These are phyloP conservation scores for Pleuronectes platessa DNA, from an alignment of 2,113 vertebrate genomes.

Conservation along the genomic window DNA sequence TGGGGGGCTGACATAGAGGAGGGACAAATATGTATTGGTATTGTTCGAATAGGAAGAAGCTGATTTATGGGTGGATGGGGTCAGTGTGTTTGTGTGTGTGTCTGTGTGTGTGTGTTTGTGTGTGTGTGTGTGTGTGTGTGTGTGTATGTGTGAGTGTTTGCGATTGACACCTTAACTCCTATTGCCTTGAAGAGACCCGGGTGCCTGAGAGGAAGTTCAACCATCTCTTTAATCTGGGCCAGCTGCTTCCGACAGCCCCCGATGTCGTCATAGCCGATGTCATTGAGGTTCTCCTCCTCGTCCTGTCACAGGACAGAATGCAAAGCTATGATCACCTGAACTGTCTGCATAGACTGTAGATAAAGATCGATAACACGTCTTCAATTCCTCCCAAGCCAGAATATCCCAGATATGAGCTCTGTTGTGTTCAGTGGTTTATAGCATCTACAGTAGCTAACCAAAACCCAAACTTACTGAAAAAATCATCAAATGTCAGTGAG, in stretches of 20 bases:
- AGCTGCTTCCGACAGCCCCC: slow-evolving; percentile 95
- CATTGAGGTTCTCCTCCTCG: slow-evolving; percentile 94
- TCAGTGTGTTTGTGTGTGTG: background rate
- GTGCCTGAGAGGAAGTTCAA: slow-evolving; percentile 94
- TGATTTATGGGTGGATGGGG: background rate
- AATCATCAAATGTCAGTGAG: too few species aligned
- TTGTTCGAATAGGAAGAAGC: background rate
- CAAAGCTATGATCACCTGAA: background rate
- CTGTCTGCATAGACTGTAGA: too few species aligned
- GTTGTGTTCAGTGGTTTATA: too few species aligned
- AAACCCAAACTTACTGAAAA: too few species aligned
- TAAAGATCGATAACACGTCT: too few species aligned
- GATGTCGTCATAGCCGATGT: slow-evolving; percentile 96
- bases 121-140: background rate
- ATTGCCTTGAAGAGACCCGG: slow-evolving; percentile 96
- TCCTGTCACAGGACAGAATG: slow-evolving; percentile 79
- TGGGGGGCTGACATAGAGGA: slow-evolving; percentile 76
- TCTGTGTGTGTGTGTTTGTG: background rate
- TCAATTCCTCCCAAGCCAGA: too few species aligned
- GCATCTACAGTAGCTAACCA: too few species aligned
- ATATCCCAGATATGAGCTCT: too few species aligned
- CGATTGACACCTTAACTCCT: slow-evolving; percentile 89
- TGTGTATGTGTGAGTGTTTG: background rate
- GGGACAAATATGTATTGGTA: background rate
- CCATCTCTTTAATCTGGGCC: slow-evolving; percentile 97